Percentiles rank a stretch among this genome's conserved stretches.
These are phyloP conservation scores for Drosophila equinoxialis DNA, from an alignment of 1,140 invertebrate species.

Conservation along the genomic window DNA sequence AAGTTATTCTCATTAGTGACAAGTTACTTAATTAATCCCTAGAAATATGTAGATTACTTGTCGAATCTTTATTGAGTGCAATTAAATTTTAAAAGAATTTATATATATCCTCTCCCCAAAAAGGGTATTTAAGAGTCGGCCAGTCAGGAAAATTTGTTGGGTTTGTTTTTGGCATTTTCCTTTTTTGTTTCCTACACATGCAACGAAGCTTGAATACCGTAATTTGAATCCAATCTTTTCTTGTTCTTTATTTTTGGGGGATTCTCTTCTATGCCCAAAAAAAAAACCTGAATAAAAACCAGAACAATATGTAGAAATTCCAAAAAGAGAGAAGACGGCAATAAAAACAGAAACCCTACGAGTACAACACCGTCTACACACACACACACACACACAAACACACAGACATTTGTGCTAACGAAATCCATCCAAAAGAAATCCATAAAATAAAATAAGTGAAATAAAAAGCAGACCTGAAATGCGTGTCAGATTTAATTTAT, in stretches of 20 bases:
- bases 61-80: too few relatives aligned
- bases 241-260: slow-evolving; percentile 28
- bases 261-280: slow-evolving; percentile 50
- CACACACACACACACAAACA: neutral
- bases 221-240: slow-evolving; percentile 76
- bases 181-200: slow-evolving; percentile 46
- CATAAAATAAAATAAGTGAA: slow-evolving; percentile 59
- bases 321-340: slow-evolving; percentile 50
- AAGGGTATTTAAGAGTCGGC: too few relatives aligned
- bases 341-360: slow-evolving; percentile 77
- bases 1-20: too few relatives aligned
- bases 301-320: slow-evolving; percentile 29
- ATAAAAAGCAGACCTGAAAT: slow-evolving; percentile 48
- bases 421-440: slow-evolving; percentile 51
- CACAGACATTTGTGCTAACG: neutral
- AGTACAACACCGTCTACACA: slow-evolving; percentile 37
- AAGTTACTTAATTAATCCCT: too few relatives aligned
- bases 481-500: slow-evolving; percentile 63
- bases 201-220: slow-evolving; percentile 75
- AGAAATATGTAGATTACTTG: too few relatives aligned
- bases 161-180: slow-evolving; percentile 30
- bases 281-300: slow-evolving; percentile 28
- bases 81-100: too few relatives aligned
- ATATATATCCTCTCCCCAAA: too few relatives aligned
- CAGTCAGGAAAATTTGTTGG: neutral